Base-by-base conservation (phyloP, 2,113 vertebrate species). In the Acinonyx jubatus region DNA sequence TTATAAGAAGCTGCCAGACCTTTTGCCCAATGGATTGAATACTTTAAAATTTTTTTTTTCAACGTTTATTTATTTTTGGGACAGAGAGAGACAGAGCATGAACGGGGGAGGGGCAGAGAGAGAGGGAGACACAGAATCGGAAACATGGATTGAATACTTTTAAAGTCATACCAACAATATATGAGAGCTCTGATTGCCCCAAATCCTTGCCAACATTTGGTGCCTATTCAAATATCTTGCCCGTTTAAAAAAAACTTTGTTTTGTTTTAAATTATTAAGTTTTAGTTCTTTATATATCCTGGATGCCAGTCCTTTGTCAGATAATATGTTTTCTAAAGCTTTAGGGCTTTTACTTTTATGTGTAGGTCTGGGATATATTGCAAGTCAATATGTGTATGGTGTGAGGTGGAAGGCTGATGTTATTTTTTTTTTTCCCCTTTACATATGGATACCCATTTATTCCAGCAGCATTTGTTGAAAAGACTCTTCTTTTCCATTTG, bases 261-360 rank as follows among this genome's bases (percentile, higher is more conserved):
- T 12, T 3, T 55, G 23, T 33, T 85, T 94, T 48, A 2, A 48
- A 78, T 97, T 89, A 94, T 50, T 89, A 81, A 76, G 89, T 41
- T 48, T 94, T 94, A 97, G 57, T 55, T 89, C 27, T 91, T 73
- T 80, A 61, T 84, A 78, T 83, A 55, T 80, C n/a, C 14, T 66
- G 27, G 65, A 50, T 76, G 63, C 29, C 29, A 91, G 25, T 69
- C 23, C 19, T 96, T 96, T 94, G n/a, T 84, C 65, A 95, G 14
- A 68, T 79, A 96, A 96, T 14, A 85, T 63, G 66, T 74, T 95
- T 95, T 88, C 63, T 91, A 45, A 88, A 92, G 71, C 48, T 92
- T 89, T 91, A 79, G 10, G 14, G 25, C 25, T 88, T 79, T 88
- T 61, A 48, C 1, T 36, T 92, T 68, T 50, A 82, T 31, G 7